Evolutionary conservation across 2,113 vertebrate species (phyloP).

Genomic region (Oceanodroma tethys): DNA sequence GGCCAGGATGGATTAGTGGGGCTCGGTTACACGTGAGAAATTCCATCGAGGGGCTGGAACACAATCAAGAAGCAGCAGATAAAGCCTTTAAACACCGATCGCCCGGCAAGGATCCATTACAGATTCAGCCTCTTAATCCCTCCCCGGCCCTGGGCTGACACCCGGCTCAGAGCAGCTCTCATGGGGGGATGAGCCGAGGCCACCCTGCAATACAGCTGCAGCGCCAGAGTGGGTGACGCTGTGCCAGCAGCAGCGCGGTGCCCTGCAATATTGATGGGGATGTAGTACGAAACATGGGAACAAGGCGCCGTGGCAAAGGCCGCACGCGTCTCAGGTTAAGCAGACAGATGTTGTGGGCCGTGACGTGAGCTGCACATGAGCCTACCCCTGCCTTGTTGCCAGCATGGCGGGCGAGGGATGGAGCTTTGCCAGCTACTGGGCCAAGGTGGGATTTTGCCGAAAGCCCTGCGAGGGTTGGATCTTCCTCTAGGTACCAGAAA

Average conservation of each 20-base stretch:
- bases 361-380: fast-evolving
- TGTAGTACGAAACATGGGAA: not conserved
- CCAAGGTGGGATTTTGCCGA: not conserved
- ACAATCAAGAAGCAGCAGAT: constrained; percentile 10
- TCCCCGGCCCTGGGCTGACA: not conserved
- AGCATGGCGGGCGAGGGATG: not conserved
- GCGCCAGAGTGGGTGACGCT: fast-evolving
- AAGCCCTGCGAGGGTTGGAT: not conserved
- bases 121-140: not conserved
- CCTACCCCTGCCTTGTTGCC: fast-evolving
- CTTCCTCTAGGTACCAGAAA: not conserved
- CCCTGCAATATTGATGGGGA: not conserved
- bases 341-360: not conserved
- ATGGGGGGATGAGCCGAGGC: fast-evolving
- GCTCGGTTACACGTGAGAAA: constrained; percentile 17
- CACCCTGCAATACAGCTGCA: not conserved
- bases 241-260: not conserved
- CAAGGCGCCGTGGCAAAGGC: fast-evolving
- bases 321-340: not conserved
- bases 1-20: not conserved
- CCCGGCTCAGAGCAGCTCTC: fast-evolving
- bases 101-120: not conserved
- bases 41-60: not conserved
- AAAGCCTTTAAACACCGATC: not conserved
- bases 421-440: not conserved